These are phyloP conservation scores for Smutsia temminckii DNA, from an alignment of 2,797 vertebrate species.

Conservation along the genomic window DNA sequence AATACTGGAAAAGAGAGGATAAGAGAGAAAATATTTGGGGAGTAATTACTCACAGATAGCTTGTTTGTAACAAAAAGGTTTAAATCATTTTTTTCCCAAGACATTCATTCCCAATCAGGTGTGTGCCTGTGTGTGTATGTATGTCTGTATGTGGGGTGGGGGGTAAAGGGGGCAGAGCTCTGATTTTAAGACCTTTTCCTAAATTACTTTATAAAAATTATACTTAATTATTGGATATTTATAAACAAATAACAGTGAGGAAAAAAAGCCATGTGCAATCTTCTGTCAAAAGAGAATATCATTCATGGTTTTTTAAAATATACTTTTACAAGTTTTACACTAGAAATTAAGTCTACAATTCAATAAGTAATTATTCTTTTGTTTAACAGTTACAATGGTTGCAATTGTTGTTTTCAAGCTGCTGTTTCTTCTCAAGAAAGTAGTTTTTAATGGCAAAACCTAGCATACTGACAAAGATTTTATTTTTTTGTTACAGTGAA, in stretches of 20 bases:
- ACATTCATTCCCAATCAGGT: background rate
- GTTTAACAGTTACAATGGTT: background rate
- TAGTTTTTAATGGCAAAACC: background rate
- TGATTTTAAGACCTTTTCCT: background rate
- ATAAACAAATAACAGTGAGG: conserved; percentile 2
- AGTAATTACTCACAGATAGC: background rate
- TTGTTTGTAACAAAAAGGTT: background rate
- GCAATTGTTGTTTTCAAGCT: background rate
- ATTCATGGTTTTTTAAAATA: background rate
- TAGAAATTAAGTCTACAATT: background rate
- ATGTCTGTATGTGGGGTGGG: background rate
- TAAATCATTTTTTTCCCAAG: background rate
- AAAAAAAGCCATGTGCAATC: background rate
- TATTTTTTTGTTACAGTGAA: conserved; percentile 2
- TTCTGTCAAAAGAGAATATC: background rate
- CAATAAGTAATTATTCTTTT: background rate
- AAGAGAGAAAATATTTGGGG: background rate
- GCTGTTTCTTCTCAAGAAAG: background rate
- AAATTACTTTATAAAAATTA: conserved; percentile 37
- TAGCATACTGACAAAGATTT: background rate
- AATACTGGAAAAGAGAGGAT: background rate
- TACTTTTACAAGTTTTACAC: background rate
- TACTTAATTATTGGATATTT: conserved; percentile 1
- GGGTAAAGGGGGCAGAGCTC: background rate
- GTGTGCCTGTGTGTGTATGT: background rate